Conservation (phyloP, 2,797 vertebrate species). For the Anisognathus igniventris region DNA sequence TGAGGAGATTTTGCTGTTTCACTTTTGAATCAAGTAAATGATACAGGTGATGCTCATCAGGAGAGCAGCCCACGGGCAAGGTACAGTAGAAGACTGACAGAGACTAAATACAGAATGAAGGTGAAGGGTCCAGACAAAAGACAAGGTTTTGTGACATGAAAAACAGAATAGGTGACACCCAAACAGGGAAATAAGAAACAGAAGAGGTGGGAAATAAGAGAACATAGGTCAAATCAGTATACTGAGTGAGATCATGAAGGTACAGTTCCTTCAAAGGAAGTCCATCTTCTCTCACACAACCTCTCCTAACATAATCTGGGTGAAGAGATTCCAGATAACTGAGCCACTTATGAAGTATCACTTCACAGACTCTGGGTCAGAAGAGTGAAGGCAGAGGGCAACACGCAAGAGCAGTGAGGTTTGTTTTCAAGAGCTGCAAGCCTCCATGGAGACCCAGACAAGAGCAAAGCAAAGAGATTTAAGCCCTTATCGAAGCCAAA, state of each 20-base stretch:
- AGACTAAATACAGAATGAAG: not conserved
- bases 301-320: not conserved
- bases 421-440: not conserved
- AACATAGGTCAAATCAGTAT: not conserved
- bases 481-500: not conserved
- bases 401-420: not conserved
- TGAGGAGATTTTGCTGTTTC: not conserved
- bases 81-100: not conserved
- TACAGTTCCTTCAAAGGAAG: not conserved
- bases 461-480: not conserved
- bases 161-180: not conserved
- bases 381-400: not conserved
- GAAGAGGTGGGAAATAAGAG: not conserved
- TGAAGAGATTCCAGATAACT: not conserved
- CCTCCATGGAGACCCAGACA: not conserved
- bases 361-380: not conserved
- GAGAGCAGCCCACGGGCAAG: fast-evolving
- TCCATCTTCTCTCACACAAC: not conserved
- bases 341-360: not conserved
- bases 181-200: not conserved
- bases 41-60: not conserved
- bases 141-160: not conserved
- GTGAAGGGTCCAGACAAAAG: not conserved
- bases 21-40: not conserved
- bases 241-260: not conserved